These are phyloP conservation scores for Anisognathus igniventris DNA, from an alignment of 2,797 vertebrate species.

Conservation along the genomic window DNA sequence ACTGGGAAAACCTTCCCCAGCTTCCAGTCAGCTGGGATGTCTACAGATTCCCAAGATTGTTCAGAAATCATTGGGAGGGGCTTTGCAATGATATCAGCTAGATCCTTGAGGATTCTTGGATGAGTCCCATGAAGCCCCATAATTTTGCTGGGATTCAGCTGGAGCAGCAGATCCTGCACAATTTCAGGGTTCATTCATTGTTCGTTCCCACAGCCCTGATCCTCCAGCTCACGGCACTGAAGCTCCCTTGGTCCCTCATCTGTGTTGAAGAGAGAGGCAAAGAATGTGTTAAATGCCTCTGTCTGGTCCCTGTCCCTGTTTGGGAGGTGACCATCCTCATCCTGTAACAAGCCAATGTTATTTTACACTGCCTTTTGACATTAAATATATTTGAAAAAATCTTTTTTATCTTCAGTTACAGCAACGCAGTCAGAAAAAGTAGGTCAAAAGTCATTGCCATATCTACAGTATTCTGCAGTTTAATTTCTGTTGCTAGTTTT, in stretches of 20 bases:
- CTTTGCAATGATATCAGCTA: not conserved
- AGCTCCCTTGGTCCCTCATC: not conserved
- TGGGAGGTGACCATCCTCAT: not conserved
- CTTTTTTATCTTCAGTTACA: not conserved
- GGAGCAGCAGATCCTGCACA: not conserved
- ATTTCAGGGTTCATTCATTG: fast-evolving
- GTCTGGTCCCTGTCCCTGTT: not conserved
- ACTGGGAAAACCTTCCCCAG: not conserved
- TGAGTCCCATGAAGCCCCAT: not conserved
- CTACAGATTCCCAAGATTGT: not conserved
- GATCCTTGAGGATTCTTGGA: not conserved
- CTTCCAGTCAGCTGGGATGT: not conserved
- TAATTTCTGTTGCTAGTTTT: not conserved
- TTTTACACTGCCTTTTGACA: not conserved
- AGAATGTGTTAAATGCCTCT: fast-evolving
- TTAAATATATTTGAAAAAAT: not conserved
- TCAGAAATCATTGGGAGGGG: not conserved
- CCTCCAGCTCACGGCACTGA: not conserved
- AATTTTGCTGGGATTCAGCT: not conserved
- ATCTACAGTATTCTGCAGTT: not conserved
- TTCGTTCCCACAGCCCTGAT: not conserved
- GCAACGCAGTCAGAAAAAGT: not conserved
- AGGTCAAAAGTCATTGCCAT: not conserved
- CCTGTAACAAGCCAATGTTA: not conserved
- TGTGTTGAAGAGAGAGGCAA: not conserved